A percentile compares a stretch with the other conserved stretches of the same genome.
phyloP scores from a whole-genome alignment of 2,113 vertebrate species.

The Chlamydotis undulata region DNA sequence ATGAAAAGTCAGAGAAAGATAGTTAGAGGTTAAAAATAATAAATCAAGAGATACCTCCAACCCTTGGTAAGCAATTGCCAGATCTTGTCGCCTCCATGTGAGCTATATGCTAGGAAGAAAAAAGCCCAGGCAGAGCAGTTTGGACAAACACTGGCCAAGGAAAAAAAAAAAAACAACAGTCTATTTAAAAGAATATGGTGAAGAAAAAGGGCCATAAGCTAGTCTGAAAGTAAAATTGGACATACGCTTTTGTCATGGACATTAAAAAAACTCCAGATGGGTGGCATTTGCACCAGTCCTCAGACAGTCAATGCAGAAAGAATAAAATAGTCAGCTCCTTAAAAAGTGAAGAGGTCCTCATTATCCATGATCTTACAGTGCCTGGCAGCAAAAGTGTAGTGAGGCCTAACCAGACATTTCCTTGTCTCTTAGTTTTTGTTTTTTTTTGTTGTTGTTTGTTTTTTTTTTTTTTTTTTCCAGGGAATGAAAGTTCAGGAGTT shows the following conservation, averaged over 20 bases:
- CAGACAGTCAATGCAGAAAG: neutral
- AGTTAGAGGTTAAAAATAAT: neutral
- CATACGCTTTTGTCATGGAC: fast-evolving
- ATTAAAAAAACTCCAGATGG: neutral
- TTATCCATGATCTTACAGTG: neutral
- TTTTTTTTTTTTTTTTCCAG: neutral
- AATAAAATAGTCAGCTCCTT: neutral
- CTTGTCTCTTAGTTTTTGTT: neutral
- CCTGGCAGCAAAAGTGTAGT: neutral
- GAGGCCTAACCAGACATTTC: neutral
- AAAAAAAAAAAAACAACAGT: neutral
- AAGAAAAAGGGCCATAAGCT: neutral
- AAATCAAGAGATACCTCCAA: neutral
- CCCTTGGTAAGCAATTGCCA: neutral
- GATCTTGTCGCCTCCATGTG: neutral
- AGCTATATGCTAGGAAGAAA: neutral
- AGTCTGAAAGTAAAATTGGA: neutral
- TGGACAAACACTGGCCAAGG: neutral
- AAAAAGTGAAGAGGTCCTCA: neutral
- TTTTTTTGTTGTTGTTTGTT: neutral
- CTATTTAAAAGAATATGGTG: neutral
- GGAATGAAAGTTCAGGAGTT: neutral
- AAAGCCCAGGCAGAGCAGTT: neutral
- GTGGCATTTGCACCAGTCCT: neutral
- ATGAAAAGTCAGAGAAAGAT: fast-evolving